phyloP scores from a whole-genome alignment of 2,888 invertebrate species.

The Polydrusus pterygomalis region DNA sequence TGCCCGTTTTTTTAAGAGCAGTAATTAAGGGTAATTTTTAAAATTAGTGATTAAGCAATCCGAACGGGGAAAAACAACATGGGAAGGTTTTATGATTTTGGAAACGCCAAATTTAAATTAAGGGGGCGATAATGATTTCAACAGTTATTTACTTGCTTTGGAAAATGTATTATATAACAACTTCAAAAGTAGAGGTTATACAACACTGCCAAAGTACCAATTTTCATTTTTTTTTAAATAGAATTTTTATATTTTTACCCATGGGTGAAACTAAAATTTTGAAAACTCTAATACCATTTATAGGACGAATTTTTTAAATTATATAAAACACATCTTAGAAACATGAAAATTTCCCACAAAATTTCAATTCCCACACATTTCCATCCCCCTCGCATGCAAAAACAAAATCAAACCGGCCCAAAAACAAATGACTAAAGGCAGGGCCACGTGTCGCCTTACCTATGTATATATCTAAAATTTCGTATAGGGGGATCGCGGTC shows the following conservation, averaged over 20 bases:
- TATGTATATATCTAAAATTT: slow-evolving; percentile 24
- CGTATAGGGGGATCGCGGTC: slow-evolving; percentile 25
- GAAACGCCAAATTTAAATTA: slow-evolving; percentile 47
- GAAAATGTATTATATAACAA: too few species aligned
- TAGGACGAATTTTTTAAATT: too few species aligned
- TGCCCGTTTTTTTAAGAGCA: slow-evolving; percentile 13
- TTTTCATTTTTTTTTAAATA: too few species aligned
- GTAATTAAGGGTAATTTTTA: slow-evolving; percentile 46
- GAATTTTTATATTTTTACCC: too few species aligned
- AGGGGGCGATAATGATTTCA: slow-evolving; percentile 22
- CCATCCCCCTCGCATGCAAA: slow-evolving; percentile 35
- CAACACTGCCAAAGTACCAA: too few species aligned
- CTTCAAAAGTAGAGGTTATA: too few species aligned
- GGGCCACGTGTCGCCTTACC: slow-evolving; percentile 51
- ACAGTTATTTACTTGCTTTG: background rate
- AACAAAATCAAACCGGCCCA: slow-evolving; percentile 44
- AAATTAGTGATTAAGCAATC: slow-evolving; percentile 47
- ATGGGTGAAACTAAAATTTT: too few species aligned
- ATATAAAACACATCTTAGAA: too few species aligned
- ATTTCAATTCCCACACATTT: background rate
- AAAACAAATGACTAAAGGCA: slow-evolving; percentile 51
- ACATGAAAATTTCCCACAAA: background rate
- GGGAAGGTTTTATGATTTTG: slow-evolving; percentile 37
- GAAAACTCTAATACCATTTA: too few species aligned
- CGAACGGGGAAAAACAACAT: slow-evolving; percentile 30